Base-by-base conservation (phyloP, 2,113 vertebrate genomes). In the Clarias batrachus region DNA sequence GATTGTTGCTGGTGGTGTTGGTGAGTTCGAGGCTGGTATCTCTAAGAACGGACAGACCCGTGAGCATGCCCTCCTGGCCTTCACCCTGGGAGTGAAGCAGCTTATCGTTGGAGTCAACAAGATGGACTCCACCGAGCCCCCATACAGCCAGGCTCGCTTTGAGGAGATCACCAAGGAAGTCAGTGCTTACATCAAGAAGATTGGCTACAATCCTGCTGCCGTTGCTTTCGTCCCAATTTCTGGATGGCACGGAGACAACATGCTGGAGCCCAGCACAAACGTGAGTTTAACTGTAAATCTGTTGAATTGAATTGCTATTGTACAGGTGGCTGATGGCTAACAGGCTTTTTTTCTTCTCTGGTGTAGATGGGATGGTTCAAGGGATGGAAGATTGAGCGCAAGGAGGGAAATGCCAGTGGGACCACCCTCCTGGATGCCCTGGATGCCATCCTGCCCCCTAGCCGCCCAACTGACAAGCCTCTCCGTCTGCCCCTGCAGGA, bases 31-130 rank as follows among this genome's bases (percentile, higher is more conserved):
- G 92, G 95, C 95, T 52, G 95, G 95, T 89, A 96, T 96, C 89
- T 96, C 95, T 74, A 96, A 96, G 93, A 96, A 95, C 76, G 95
- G 95, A 5, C 95, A 96, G 93, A 96, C 95, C 83, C 94, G 95
- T 76, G 95, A 96, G 84, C 95, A 96, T 83, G 95, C 95, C 23
- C 93, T 96, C 83, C 92, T 96, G 85, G 95, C 95, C 73, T 96
- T 65, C 91, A 96, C 95, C 0, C 92, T 96, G 6, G 95, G 95
- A 41, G 95, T 96, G 6, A 95, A 96, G 90, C 93, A 93, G 84
- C 90, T 93, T 73, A 93, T 93, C 25, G 90, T 93, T 89, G 93
- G 93, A 56, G 86, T 93, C 60, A 93, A 93, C 92, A 93, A 93
- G 74, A 93, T 93, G 92, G 92, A 93, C 84, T 93, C 91, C 88